phyloP scores from a whole-genome alignment of 2,113 vertebrate genomes.

The Hippocampus guttulatus region DNA sequence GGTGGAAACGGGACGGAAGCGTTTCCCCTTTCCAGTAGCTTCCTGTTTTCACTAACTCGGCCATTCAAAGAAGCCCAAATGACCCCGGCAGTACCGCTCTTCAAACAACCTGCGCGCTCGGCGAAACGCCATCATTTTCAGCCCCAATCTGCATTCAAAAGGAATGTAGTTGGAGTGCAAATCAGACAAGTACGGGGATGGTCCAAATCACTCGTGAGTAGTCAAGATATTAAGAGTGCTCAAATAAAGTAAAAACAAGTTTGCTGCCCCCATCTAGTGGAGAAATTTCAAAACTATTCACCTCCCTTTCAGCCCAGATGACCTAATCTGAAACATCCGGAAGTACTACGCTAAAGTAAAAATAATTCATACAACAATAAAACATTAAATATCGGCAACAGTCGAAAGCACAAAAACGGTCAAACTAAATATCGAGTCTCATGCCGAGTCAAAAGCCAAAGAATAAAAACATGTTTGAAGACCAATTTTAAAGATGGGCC shows the following conservation, averaged over 20 bases:
- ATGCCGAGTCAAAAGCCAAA: too few species aligned
- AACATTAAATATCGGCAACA: too few species aligned
- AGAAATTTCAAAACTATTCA: neutral
- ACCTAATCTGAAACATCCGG: too few species aligned
- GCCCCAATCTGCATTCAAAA: neutral
- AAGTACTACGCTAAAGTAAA: too few species aligned
- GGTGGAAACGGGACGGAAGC: slow-evolving; percentile 53
- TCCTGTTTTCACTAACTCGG: slow-evolving; percentile 57
- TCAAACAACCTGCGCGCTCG: neutral
- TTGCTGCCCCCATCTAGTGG: slow-evolving; percentile 34
- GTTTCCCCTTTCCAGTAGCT: slow-evolving; percentile 50
- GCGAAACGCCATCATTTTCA: neutral
- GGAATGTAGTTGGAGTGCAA: neutral
- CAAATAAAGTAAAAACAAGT: neutral
- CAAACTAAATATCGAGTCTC: too few species aligned
- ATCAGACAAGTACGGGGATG: neutral
- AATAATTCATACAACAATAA: too few species aligned
- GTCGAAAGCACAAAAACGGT: too few species aligned
- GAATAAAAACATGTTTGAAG: too few species aligned
- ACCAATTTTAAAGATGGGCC: too few species aligned
- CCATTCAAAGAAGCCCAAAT: slow-evolving; percentile 29
- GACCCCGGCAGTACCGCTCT: slow-evolving; percentile 20
- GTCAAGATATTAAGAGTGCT: neutral
- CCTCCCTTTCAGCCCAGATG: neutral
- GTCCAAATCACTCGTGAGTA: neutral